Percentiles rank a stretch among this genome's conserved stretches.
These are phyloP conservation scores for Cebidichthys violaceus DNA, from an alignment of 2,113 vertebrate species.

Conservation along the genomic window DNA sequence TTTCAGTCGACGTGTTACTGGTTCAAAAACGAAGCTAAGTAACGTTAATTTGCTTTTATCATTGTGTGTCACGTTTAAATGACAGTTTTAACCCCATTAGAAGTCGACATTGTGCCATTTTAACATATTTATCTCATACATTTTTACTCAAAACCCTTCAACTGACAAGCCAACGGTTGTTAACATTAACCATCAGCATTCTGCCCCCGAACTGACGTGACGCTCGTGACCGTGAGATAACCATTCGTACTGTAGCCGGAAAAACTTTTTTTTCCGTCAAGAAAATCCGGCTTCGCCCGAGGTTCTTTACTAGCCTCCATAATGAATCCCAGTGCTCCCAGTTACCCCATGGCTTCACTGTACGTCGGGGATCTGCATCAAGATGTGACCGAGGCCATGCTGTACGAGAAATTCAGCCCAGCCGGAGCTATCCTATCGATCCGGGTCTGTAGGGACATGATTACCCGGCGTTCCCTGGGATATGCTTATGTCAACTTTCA, in stretches of 20 bases:
- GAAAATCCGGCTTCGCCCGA: conserved; percentile 1
- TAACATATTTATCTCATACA: not conserved
- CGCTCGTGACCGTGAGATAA: conserved; percentile 26
- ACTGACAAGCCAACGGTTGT: conserved; percentile 47
- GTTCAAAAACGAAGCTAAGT: conserved; percentile 54
- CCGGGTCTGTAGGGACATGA: conserved; percentile 92
- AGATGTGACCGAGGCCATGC: conserved; percentile 93
- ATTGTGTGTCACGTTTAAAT: conserved; percentile 17
- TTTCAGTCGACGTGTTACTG: conserved; percentile 62
- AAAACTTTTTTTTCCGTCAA: conserved; percentile 49
- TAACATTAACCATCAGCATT: conserved; percentile 36
- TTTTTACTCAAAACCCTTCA: conserved; percentile 22
- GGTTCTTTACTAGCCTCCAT: conserved; percentile 34
- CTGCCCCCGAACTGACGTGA: conserved; percentile 32
- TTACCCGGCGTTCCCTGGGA: conserved; percentile 91
- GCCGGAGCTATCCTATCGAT: conserved; percentile 92
- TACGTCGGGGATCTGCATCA: conserved; percentile 92
- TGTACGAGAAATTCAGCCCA: conserved; percentile 93
- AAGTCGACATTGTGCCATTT: conserved; percentile 36
- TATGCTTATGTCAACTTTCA: conserved; percentile 95
- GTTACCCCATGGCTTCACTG: conserved; percentile 92
- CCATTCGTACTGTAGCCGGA: not conserved
- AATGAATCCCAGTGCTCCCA: conserved; percentile 92
- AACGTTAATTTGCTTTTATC: conserved; percentile 29
- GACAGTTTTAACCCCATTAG: conserved; percentile 33